Percentiles rank a stretch among this genome's conserved stretches.
These are phyloP conservation scores for Craterocephalus amniculus DNA, from an alignment of 2,797 vertebrate species.

Conservation along the genomic window DNA sequence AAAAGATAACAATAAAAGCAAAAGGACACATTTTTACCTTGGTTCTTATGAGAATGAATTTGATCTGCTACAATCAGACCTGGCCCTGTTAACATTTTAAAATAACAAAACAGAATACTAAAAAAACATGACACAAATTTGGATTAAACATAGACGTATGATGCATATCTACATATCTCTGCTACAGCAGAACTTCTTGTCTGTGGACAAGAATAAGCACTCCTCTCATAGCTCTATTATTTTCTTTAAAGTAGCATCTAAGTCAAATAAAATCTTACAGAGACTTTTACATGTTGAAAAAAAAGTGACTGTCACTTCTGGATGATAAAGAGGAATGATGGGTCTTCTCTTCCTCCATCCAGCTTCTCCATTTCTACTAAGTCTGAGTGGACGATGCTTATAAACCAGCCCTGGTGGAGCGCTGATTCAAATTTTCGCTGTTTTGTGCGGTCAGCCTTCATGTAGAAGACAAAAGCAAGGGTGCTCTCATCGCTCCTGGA, in stretches of 20 bases:
- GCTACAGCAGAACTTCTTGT: slow-evolving; percentile 58
- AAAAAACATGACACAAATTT: too few species aligned
- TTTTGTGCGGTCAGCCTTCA: slow-evolving; percentile 53
- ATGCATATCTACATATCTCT: slow-evolving; percentile 66
- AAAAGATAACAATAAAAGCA: not conserved
- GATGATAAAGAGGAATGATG: slow-evolving; percentile 65
- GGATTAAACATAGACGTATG: not conserved
- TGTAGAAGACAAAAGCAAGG: slow-evolving; percentile 82
- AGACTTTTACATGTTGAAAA: not conserved
- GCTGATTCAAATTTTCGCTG: slow-evolving; percentile 79
- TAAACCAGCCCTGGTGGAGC: slow-evolving; percentile 77
- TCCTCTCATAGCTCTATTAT: not conserved
- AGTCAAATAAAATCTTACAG: not conserved
- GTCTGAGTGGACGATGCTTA: slow-evolving; percentile 53
- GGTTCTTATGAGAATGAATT: not conserved
- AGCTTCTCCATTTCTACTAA: not conserved
- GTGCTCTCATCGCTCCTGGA: slow-evolving; percentile 50
- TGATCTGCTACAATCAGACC: not conserved
- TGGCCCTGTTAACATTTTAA: not conserved
- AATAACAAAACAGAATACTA: too few species aligned
- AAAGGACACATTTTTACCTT: not conserved
- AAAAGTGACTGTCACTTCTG: slow-evolving; percentile 33
- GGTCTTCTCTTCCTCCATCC: not conserved
- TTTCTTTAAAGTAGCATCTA: slow-evolving; percentile 3
- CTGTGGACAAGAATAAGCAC: slow-evolving; percentile 15